Evolutionary conservation across 2,113 vertebrate species (phyloP), one percentile per base, ranked within the genome.

Genomic region (Colinus virginianus): DNA sequence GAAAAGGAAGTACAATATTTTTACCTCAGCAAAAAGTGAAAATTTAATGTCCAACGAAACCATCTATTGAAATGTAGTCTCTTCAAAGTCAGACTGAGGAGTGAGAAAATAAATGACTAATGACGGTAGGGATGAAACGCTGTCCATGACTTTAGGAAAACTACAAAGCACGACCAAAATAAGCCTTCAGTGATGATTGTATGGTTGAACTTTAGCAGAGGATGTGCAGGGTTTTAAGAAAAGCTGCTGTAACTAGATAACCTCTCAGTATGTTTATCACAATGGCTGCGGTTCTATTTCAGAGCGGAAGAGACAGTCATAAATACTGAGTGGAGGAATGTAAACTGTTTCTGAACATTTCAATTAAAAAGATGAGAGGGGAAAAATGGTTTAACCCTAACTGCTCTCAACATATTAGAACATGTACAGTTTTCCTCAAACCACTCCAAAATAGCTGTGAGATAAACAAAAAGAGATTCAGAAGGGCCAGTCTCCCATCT

Each of bases 321-420:
- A 86, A 88, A 84, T 71, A 53, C 9, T 0, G 8, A 71, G 9
- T 20, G 67, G 48, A 79, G 61, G 58, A 89, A 79, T 56, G 51
- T 91, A 91, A 87, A 89, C 82, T 76, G 28, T 91, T 78, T 84
- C 42, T 45, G 45, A 93, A 48, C 19, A 59, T 68, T 85, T 80
- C 28, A 77, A 3, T 80, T 45, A 72, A 42, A 78, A 62, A 55
- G 32, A 56, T 75, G 63, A 26, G 46, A 45, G 25, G 14, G 13
- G 18, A 6, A 21, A 38, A 38, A 34, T 64, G 19, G 11, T 59
- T 70, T 64, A 62, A 69, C 67, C 22, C 4, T 48, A 66, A 23
- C 56, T 94, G 20, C 49, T 75, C 11, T 15, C 34, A 72, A 11
- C 58, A 25, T 66, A 34, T 64, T 36, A 4, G 9, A 36, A 61